Base-by-base conservation (phyloP, 1,140 invertebrate species). In the Drosophila neocordata region DNA sequence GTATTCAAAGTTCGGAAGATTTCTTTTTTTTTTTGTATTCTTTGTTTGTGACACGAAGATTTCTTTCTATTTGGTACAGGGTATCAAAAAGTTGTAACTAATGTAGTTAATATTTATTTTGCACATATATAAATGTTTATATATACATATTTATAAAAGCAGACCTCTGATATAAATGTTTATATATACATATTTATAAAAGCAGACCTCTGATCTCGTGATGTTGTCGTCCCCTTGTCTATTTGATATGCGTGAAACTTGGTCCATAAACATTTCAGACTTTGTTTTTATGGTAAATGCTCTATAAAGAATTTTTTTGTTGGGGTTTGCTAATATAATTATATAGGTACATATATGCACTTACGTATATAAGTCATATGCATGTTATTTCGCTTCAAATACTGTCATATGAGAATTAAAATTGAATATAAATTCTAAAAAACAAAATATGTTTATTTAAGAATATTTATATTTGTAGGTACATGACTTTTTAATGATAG, bases 181-280 rank as follows among this genome's bases (percentile, higher is more conserved):
- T n/a, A 18, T 2, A 8, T 13, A 15, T 13, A 20, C 20, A 18
- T 48, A 48, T 48, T 48, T 48, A 20, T 9, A 48, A 48, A 48
- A 9, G 2, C 15, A 48, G 20, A 48, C 15, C 41, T 48, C 41
- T 48, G 41, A 48, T 48, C 41, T 48, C 41, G 41, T 48, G 41
- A 48, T 48, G 41, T 20, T 20, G 41, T 48, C 15, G 41, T 48
- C 41, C 41, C 41, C 41, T 20, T 48, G 41, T 48, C 41, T 48
- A 48, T 48, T 13, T 48, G 15, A 48, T 48, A 48, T 15, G 20
- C 41, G 41, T 15, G 41, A 48, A 48, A 48, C 41, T 48, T 20
- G 41, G 41, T 48, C 15, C 20, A 48, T 48, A 48, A 48, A 48
- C 8, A 48, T 48, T 48, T 48, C 15, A 20, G 41, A 48, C 41